Conservation (phyloP, 2,113 vertebrate species). For the Callocephalon fimbriatum region DNA sequence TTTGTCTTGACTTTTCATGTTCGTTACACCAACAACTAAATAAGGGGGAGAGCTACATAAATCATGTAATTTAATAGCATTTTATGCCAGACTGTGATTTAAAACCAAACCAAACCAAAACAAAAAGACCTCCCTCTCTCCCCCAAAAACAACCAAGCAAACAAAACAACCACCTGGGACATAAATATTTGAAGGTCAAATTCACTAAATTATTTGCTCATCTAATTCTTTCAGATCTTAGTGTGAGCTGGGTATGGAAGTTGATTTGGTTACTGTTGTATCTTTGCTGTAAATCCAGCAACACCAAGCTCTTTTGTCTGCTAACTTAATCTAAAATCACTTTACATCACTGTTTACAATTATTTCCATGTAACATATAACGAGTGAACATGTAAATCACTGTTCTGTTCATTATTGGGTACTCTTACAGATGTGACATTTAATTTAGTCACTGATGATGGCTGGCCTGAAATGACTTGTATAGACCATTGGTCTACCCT, state of each 20-base stretch:
- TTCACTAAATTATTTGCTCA: not conserved
- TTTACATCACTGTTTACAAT: not conserved
- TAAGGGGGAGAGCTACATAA: not conserved
- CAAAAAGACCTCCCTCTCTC: not conserved
- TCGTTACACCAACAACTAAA: not conserved
- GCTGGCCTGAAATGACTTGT: not conserved
- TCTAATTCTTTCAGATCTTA: not conserved
- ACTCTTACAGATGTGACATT: not conserved
- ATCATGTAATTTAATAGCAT: not conserved
- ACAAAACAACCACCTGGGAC: not conserved
- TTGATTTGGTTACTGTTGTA: not conserved
- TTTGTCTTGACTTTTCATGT: fast-evolving
- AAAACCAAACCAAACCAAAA: not conserved
- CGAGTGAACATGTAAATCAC: not conserved
- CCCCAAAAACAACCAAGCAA: not conserved
- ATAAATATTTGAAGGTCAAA: not conserved
- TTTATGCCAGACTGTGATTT: not conserved
- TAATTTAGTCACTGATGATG: not conserved
- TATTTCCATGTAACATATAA: not conserved
- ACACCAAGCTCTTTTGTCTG: not conserved
- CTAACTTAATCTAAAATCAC: not conserved
- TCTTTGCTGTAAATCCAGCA: not conserved
- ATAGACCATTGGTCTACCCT: not conserved
- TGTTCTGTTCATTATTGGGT: not conserved
- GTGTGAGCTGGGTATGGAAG: not conserved